phyloP scores from a whole-genome alignment of 2,888 invertebrate species.

The Apodemia mormo region DNA sequence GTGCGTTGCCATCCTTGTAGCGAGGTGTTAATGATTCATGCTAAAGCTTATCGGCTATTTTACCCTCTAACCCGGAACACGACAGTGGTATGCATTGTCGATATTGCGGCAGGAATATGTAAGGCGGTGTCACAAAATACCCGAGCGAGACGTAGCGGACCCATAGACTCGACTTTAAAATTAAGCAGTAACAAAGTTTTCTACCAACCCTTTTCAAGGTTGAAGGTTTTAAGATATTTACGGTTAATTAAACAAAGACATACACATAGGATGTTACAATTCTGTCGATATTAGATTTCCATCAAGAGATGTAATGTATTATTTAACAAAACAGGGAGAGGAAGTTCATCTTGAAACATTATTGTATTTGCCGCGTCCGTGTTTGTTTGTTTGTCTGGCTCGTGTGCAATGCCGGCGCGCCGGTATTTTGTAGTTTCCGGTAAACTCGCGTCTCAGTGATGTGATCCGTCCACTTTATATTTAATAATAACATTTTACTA shows the following conservation, averaged over 20 bases:
- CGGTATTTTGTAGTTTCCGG: conserved; percentile 52
- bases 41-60: too few species aligned
- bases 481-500: neutral
- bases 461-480: neutral
- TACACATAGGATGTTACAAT: conserved; percentile 20
- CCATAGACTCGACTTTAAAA: too few species aligned
- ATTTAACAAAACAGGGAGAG: conserved; percentile 43
- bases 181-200: too few species aligned
- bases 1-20: too few species aligned
- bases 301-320: conserved; percentile 30
- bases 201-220: too few species aligned
- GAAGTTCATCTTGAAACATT: conserved; percentile 42
- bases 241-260: neutral
- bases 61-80: too few species aligned
- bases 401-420: conserved; percentile 48
- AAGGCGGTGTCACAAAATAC: too few species aligned
- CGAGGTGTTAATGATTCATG: too few species aligned
- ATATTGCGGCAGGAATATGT: too few species aligned
- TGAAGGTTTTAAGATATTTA: too few species aligned
- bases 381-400: conserved; percentile 48
- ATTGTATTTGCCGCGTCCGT: conserved; percentile 35
- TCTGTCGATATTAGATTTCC: conserved; percentile 7
- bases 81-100: too few species aligned
- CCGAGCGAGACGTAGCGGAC: too few species aligned
- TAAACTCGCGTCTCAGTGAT: conserved; percentile 21